A percentile compares a stretch with the other conserved stretches of the same genome.
Evolutionary conservation across 2,113 vertebrate genomes (phyloP).

Genomic region (Prolemur simus): DNA sequence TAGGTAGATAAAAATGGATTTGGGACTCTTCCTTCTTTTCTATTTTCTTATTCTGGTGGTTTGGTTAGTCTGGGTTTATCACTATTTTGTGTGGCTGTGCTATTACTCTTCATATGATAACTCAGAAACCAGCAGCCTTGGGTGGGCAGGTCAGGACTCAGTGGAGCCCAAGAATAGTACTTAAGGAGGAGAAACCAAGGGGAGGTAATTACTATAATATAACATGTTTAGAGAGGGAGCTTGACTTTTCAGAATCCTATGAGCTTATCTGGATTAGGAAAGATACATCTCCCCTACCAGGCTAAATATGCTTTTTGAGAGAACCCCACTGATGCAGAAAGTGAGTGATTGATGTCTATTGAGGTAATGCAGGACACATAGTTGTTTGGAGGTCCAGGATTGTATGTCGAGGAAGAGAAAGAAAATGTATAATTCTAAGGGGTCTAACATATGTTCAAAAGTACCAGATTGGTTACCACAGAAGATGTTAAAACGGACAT

Average conservation of each 20-base stretch:
- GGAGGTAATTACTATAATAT: slow-evolving; percentile 52
- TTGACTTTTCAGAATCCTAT: slow-evolving; percentile 33
- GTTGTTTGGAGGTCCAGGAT: not conserved
- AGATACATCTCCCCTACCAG: not conserved
- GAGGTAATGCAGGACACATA: not conserved
- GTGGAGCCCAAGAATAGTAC: not conserved
- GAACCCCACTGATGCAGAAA: slow-evolving; percentile 5
- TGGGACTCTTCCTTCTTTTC: not conserved
- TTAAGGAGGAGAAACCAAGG: not conserved
- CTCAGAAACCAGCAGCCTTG: not conserved
- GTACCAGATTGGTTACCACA: not conserved
- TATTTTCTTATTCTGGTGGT: not conserved
- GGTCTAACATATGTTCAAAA: not conserved
- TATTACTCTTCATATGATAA: not conserved
- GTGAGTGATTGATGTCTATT: not conserved
- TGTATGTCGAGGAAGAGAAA: not conserved
- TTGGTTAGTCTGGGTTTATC: not conserved
- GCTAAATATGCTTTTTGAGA: slow-evolving; percentile 6
- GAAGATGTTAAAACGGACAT: not conserved
- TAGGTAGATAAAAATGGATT: not conserved
- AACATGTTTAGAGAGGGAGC: not conserved
- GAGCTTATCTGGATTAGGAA: not conserved
- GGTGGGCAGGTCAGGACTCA: not conserved
- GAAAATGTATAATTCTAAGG: not conserved
- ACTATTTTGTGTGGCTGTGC: not conserved